phyloP scores from a whole-genome alignment of 2,113 vertebrate genomes.

The Prionailurus viverrinus region DNA sequence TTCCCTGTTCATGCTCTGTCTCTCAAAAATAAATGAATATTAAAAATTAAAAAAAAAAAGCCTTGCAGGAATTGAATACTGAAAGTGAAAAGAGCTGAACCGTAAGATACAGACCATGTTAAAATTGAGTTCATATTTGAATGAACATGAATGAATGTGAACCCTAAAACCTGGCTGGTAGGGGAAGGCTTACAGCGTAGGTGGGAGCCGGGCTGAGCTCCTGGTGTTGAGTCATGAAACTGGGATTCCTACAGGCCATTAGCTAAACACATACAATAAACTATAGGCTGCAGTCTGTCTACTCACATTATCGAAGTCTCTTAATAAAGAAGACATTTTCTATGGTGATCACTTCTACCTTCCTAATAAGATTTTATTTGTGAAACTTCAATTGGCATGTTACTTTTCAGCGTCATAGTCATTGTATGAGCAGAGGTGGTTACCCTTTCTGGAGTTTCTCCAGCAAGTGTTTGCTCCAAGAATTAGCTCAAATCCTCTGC shows the following conservation, averaged over 20 bases:
- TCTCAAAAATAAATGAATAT: no score
- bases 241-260: neutral
- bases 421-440: neutral
- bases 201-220: neutral
- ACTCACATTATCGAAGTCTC: neutral
- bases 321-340: neutral
- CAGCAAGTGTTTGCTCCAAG: neutral
- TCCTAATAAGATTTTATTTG: conserved; percentile 31
- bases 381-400: neutral
- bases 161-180: neutral
- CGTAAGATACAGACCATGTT: neutral
- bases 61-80: neutral
- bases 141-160: neutral
- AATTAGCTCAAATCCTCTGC: neutral
- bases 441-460: neutral
- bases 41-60: neutral
- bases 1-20: no score
- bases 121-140: neutral
- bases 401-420: neutral
- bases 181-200: neutral
- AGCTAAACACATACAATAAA: neutral
- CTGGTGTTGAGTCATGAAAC: neutral
- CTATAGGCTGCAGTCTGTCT: neutral
- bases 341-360: neutral
- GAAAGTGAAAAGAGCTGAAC: neutral